Evolutionary conservation across 2,888 invertebrate species (phyloP), one percentile per base, ranked within the genome.

Genomic region (Scaptomyza reducta): DNA sequence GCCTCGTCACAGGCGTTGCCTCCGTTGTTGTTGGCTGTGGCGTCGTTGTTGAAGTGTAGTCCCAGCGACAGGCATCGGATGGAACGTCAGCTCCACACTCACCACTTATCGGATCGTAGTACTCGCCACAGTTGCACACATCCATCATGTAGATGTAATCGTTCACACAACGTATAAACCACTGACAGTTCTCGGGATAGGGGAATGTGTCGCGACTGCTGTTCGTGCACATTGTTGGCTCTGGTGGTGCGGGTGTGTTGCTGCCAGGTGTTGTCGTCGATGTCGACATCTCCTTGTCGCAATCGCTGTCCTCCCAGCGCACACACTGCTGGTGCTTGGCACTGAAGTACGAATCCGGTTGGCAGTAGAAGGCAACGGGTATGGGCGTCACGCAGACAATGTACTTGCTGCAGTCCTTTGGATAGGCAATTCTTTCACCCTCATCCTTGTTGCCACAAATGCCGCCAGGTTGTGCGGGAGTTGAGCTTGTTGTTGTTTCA

Each of bases 361-460:
- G 58, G 53, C 89, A 89, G 55, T 78, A 70, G 64, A 89, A 89
- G 2, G 73, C 89, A n/a, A 89, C 68, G 25, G 90, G 89, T 27
- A 82, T 87, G 9, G 90, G 89, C 0, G 69, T 50, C 4, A 79
- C 78, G 47, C 89, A 89, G n/a, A 81, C 79, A 27, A 89, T 86
- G 10, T 89, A 89, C 56, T 89, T 89, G n/a, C 59, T 74, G 55
- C 89, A 89, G 4, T 77, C 74, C 2, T 70, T 60, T 3, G 90
- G 89, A 74, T 89, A 89, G 25, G 77, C 50, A 35, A 89, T 74
- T 27, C 83, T 49, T 53, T 88, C 71, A 14, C 89, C 87, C 31
- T 77, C 65, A 11, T 42, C 45, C 9, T 25, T 63, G 25, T 66
- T 73, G 4, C 67, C 74, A 35, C 89, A 89, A 29, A 88, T 74